Evolutionary conservation across 2,888 invertebrate species (phyloP), one percentile per base, ranked within the genome.

Genomic region (Phlogophora meticulosa): DNA sequence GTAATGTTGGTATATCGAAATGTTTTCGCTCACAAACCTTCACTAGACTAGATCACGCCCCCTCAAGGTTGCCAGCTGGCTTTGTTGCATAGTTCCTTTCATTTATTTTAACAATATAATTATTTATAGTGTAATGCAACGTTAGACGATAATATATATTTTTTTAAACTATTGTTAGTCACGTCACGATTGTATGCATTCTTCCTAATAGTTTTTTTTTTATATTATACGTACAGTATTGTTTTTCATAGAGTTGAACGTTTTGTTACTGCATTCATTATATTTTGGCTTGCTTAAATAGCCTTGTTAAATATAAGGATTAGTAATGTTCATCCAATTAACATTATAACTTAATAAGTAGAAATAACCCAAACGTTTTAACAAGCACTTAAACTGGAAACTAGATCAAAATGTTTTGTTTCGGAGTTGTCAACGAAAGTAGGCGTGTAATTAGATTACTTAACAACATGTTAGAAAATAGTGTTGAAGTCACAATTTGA

Each of bases 11-110:
- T 60, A 43, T 68, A 76, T 73, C 65, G 71, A 72, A 73, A 75
- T 75, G 66, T 79, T 79, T 82, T 77, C 68, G 78, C 65, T 67
- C 45, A 48, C 40, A 73, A 74, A 75, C 85, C 79, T 85, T 84
- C 80, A 81, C 83, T 76, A 76, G 72, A 72, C 75, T 71, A 83
- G 73, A 74, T 64, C 72, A 70, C 77, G 78, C 72, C 75, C 72
- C 70, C 40, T 70, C 85, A 85, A 85, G 85, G 84, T 68, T 76
- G 57, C 52, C 28, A 46, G 69, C 70, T 55, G 67, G 55, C 71
- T 81, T 78, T 78, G 74, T 72, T 77, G 76, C 73, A 76, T 75
- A 82, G 73, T 75, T 80, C 83, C 82, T 82, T 82, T 82, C 83
- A 81, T 81, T 82, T 82, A 74, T 76, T 63, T 69, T 72, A 72